Conservation (phyloP, 2,888 invertebrate genomes). For the Drosophila kuntzei region DNA sequence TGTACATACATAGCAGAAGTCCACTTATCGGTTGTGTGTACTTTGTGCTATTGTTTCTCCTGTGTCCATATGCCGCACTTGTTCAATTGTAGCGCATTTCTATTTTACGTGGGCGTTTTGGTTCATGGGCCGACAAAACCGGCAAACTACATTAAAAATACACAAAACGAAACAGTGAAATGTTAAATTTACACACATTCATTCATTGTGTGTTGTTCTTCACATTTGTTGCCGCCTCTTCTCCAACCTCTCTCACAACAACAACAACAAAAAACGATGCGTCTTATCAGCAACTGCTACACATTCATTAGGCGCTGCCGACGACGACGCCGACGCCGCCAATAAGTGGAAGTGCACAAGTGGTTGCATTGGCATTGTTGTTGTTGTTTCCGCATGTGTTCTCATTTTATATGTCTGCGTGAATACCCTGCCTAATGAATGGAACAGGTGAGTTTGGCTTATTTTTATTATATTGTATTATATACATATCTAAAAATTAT, state of each 20-base stretch:
- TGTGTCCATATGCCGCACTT: constrained; percentile 18
- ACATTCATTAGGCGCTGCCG: constrained; percentile 49
- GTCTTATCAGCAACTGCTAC: constrained; percentile 66
- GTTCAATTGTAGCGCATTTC: constrained; percentile 35
- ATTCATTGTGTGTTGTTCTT: constrained; percentile 49
- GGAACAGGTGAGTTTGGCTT: background rate
- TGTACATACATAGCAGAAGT: background rate
- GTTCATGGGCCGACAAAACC: constrained; percentile 54
- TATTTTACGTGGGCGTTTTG: constrained; percentile 62
- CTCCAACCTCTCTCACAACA: constrained; percentile 18
- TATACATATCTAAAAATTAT: too few species aligned
- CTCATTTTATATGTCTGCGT: constrained; percentile 13
- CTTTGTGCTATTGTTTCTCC: constrained; percentile 1
- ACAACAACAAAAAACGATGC: constrained; percentile 6
- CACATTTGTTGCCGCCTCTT: constrained; percentile 21
- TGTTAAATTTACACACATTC: constrained; percentile 66
- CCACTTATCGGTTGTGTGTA: background rate
- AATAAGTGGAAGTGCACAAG: constrained; percentile 72
- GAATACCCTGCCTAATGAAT: constrained; percentile 10
- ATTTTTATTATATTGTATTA: background rate
- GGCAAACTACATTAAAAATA: constrained; percentile 56
- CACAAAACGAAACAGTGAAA: constrained; percentile 60
- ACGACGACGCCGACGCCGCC: constrained; percentile 59
- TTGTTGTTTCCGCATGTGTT: constrained; percentile 45
- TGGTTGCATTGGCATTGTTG: constrained; percentile 58